phyloP scores from a whole-genome alignment of 2,888 invertebrate species.

The Amphipyra tragopoginis region DNA sequence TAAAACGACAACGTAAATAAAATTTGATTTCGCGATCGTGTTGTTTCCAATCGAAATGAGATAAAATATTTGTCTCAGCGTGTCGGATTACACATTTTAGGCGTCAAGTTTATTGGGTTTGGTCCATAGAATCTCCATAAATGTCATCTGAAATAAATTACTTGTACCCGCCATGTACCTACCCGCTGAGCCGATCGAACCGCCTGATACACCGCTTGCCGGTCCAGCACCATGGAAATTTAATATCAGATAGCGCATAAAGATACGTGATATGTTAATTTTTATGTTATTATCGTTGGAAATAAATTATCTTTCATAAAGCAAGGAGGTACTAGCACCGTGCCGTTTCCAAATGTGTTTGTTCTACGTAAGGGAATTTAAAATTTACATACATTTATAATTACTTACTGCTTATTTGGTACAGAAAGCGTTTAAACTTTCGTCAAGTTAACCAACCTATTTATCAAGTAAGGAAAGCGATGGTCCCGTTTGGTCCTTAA shows the following conservation, averaged over 20 bases:
- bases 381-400: constrained; percentile 44
- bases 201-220: constrained; percentile 60
- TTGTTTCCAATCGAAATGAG: constrained; percentile 62
- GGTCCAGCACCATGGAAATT: constrained; percentile 57
- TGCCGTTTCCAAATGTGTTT: constrained; percentile 22
- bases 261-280: constrained; percentile 79
- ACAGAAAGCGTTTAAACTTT: constrained; percentile 29
- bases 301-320: constrained; percentile 66
- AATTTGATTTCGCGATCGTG: constrained; percentile 66
- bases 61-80: constrained; percentile 64
- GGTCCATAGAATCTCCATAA: constrained; percentile 81
- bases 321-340: constrained; percentile 6
- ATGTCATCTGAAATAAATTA: constrained; percentile 84
- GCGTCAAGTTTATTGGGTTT: constrained; percentile 76
- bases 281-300: constrained; percentile 69
- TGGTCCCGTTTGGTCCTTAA: constrained; percentile 68
- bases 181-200: constrained; percentile 64
- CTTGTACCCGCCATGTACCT: constrained; percentile 47
- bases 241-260: constrained; percentile 67
- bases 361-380: constrained; percentile 32
- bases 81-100: constrained; percentile 72
- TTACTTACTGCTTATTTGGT: constrained; percentile 32
- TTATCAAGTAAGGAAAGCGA: constrained; percentile 55
- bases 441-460: constrained; percentile 53
- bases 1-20: constrained; percentile 52